Evolutionary conservation across 2,888 invertebrate species (phyloP), one percentile per base, ranked within the genome.

Genomic region (Trissonchulus latispiculum): DNA sequence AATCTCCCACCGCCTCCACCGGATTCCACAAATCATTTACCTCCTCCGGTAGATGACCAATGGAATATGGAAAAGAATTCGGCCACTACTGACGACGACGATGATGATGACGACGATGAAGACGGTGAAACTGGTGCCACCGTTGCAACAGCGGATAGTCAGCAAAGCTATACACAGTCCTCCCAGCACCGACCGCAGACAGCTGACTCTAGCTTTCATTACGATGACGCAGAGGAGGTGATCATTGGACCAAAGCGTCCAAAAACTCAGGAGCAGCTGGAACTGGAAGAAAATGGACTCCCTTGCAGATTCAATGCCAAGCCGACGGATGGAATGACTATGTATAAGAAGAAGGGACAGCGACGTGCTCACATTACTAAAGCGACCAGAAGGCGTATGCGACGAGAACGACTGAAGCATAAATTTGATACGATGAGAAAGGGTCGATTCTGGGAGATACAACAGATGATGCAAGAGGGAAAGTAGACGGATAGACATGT

Each of bases 351-450:
- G 48, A 23, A 8, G 8, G 8, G 8, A 23, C 8, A 48, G 23
- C 8, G 23, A 48, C 48, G 23, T 48, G 48, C 8, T 23, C 48
- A 48, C 48, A 15, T 8, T 8, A 18, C 32, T n/a, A 64, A 64
- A 28, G 18, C 8, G 8, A 8, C 8, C 8, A 64, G 28, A 64
- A 8, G 66, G n/a, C 66, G 66, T 28, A 15, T 32, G 66, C 8
- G 66, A 64, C 66, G 66, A 33, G 8, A 32, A 15, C 31, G 35
- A 18, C 35, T 64, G 66, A 8, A 33, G 8, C 31, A 64, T 8
- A 8, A n/a, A 64, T 64, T 64, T 64, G 35, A 64, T 15, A 64
- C 66, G 8, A 64, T 64, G 66, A 64, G 28, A 64, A 29, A 64
- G 18, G 66, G 66, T 18, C 31, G 35, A 8, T 64, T 64, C 35